Percentiles rank a stretch among this genome's conserved stretches.
Evolutionary conservation across 2,797 vertebrate genomes (phyloP).

Genomic region (Squalus acanthias): DNA sequence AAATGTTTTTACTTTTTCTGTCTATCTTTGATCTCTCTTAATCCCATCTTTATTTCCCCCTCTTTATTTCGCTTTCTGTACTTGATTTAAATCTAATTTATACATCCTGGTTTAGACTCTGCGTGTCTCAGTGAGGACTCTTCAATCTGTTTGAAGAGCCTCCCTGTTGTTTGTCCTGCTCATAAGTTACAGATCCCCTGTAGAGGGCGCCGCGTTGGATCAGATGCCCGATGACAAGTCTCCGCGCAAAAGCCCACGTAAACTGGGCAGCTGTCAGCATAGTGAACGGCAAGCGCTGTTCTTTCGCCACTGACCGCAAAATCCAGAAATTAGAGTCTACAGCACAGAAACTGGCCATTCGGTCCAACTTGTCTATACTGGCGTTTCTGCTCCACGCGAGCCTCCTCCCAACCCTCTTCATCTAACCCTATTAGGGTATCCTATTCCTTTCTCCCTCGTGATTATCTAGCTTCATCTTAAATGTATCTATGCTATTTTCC

Average conservation of each 20-base stretch:
- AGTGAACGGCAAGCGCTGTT: neutral
- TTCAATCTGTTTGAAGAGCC: neutral
- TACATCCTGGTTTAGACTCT: neutral
- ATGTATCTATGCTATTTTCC: neutral
- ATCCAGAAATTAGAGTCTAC: neutral
- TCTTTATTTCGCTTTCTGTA: too few relatives aligned
- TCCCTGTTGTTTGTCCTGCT: too few relatives aligned
- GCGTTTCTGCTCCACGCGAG: too few relatives aligned
- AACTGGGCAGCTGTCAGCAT: neutral
- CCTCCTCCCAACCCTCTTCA: neutral
- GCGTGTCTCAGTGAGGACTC: neutral
- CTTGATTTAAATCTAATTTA: neutral
- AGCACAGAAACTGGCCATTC: neutral
- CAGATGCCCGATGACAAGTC: neutral
- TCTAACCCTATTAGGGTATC: too few relatives aligned
- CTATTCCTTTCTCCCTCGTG: neutral
- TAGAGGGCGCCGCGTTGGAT: too few relatives aligned
- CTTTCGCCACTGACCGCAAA: neutral
- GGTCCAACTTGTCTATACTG: neutral
- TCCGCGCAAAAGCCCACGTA: neutral
- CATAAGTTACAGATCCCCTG: too few relatives aligned
- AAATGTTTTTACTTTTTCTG: neutral
- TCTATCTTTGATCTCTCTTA: too few relatives aligned
- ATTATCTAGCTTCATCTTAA: neutral
- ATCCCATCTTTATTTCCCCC: too few relatives aligned